These are phyloP conservation scores for Pachycephus smyrnensis DNA, from an alignment of 2,888 invertebrate genomes.

Conservation along the genomic window DNA sequence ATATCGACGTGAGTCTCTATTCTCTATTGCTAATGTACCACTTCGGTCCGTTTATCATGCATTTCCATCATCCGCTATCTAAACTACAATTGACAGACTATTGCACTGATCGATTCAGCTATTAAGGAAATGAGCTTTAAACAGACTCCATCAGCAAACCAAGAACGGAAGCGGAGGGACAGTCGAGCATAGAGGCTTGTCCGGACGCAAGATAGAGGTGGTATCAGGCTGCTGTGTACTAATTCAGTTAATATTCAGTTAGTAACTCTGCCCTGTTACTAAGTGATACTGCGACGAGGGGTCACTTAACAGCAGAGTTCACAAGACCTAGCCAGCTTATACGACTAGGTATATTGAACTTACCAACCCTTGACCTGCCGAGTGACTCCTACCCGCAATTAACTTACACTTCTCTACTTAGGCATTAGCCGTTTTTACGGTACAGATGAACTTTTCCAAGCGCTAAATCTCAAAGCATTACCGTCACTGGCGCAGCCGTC, in stretches of 20 bases:
- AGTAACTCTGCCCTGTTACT: slow-evolving; percentile 39
- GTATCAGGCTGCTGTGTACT: slow-evolving; percentile 25
- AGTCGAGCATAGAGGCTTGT: not conserved
- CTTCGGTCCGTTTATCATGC: not conserved
- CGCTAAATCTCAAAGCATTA: not conserved
- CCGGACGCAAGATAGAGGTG: not conserved
- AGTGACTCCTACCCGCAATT: not conserved
- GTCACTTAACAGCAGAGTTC: slow-evolving; percentile 41
- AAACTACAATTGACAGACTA: not conserved
- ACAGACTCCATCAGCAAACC: not conserved
- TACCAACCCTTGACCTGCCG: not conserved
- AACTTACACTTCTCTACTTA: not conserved
- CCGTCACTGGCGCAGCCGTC: not conserved
- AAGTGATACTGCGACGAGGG: slow-evolving; percentile 44
- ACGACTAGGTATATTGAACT: not conserved
- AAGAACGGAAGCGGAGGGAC: not conserved
- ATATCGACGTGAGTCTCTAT: not conserved
- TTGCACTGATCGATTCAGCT: not conserved
- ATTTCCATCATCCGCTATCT: not conserved
- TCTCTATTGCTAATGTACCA: not conserved
- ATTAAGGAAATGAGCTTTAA: not conserved
- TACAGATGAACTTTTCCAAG: not conserved
- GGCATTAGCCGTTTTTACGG: not conserved
- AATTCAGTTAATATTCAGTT: slow-evolving; percentile 50
- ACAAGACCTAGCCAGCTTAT: slow-evolving; percentile 16